These are phyloP conservation scores for Cricetomys ansorgei DNA, from an alignment of 2,113 vertebrate genomes.

Conservation along the genomic window DNA sequence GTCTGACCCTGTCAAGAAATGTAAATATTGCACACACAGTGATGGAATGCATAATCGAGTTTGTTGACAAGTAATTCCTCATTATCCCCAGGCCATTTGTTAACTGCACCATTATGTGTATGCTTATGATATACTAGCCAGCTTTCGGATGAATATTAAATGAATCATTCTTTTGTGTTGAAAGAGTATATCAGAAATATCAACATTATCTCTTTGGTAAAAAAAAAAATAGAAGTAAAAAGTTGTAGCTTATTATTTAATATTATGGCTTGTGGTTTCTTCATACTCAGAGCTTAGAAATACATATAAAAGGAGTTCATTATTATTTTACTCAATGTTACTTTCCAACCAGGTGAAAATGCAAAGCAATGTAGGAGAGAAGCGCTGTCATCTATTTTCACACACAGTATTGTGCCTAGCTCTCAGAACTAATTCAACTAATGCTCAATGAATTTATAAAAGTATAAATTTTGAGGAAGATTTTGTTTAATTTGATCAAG, in stretches of 20 bases:
- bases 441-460: background rate
- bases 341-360: background rate
- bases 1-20: background rate
- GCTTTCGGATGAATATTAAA: background rate
- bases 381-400: no score
- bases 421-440: background rate
- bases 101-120: background rate
- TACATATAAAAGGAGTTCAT: background rate
- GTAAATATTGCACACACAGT: background rate
- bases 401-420: background rate
- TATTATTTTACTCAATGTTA: background rate
- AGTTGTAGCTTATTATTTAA: background rate
- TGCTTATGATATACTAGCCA: background rate
- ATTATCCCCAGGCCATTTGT: background rate
- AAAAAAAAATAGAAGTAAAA: background rate
- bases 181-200: background rate
- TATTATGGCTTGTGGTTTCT: background rate
- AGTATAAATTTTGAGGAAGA: no score
- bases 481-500: no score
- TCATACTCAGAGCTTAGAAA: background rate
- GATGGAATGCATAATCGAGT: background rate
- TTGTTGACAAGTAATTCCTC: background rate
- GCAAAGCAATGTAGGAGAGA: background rate
- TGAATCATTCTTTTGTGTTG: background rate
- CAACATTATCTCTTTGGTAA: background rate